phyloP scores from a whole-genome alignment of 1,140 invertebrate genomes.

The Heliothis virescens region DNA sequence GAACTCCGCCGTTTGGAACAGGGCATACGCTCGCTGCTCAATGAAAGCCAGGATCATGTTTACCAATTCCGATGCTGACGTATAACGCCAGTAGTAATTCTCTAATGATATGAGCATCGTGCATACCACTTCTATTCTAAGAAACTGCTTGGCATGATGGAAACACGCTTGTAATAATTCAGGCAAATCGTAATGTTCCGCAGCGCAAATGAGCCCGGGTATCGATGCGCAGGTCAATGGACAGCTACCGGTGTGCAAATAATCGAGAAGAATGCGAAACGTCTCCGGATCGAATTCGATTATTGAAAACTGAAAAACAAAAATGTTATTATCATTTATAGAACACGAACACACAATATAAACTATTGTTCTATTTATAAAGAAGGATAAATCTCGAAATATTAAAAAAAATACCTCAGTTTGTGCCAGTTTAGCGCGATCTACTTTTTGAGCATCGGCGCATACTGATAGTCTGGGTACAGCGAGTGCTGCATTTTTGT shows the following conservation, averaged over 20 bases:
- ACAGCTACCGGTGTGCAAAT: constrained; percentile 96
- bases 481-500: constrained; percentile 90
- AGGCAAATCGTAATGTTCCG: constrained; percentile 97
- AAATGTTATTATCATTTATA: neutral
- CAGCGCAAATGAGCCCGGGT: constrained; percentile 96
- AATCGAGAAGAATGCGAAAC: constrained; percentile 95
- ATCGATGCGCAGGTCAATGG: constrained; percentile 96
- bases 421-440: constrained; percentile 95
- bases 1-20: constrained; percentile 94
- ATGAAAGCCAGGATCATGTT: constrained; percentile 97
- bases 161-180: constrained; percentile 97
- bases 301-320: constrained; percentile 92
- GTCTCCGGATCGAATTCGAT: constrained; percentile 98
- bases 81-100: constrained; percentile 98
- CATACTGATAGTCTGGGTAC: constrained; percentile 96
- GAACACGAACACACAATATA: neutral
- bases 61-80: constrained; percentile 96
- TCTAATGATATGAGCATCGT: constrained; percentile 96
- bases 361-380: neutral
- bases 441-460: constrained; percentile 97
- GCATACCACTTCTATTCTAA: constrained; percentile 96
- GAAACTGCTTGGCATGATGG: constrained; percentile 97
- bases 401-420: constrained; percentile 90
- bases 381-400: constrained; percentile 19
- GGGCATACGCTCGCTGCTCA: constrained; percentile 93